Percentiles rank a stretch among this genome's conserved stretches.
Conservation (phyloP, 2,113 vertebrate species). For the Nettapus auritus region DNA sequence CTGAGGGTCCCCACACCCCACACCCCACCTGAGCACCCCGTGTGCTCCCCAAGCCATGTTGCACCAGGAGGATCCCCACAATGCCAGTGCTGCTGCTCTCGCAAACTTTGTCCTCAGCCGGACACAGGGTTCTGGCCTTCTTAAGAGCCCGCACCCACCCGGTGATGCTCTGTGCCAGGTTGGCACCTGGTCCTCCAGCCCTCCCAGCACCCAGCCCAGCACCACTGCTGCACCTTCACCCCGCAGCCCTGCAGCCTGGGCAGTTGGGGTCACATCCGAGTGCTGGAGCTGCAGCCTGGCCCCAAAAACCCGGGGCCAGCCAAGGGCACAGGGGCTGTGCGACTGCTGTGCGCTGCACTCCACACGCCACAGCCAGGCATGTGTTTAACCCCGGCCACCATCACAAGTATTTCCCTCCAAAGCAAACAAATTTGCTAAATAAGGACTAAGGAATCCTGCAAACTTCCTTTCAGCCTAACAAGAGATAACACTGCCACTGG, state of each 20-base stretch:
- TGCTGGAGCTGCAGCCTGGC: not conserved
- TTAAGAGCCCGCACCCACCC: accelerated
- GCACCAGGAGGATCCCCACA: not conserved
- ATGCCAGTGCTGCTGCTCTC: not conserved
- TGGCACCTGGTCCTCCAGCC: not conserved
- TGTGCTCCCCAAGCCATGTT: accelerated
- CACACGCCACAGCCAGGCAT: not conserved
- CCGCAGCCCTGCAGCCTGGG: too few species aligned
- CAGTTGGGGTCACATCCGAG: too few species aligned
- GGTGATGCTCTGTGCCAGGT: not conserved
- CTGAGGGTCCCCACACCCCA: not conserved
- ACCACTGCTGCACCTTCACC: too few species aligned
- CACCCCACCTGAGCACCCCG: accelerated
- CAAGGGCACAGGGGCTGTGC: not conserved
- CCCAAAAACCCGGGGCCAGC: not conserved
- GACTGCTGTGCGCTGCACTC: not conserved
- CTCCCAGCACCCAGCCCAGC: not conserved
- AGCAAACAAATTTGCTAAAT: conserved; percentile 1
- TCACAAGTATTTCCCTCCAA: not conserved
- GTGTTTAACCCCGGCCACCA: accelerated
- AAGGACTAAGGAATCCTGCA: not conserved
- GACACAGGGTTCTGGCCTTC: not conserved
- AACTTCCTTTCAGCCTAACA: not conserved
- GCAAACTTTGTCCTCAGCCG: not conserved
- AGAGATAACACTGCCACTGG: not conserved